Conservation (phyloP, 2,113 vertebrate species). For the Barnardius zonarius region DNA sequence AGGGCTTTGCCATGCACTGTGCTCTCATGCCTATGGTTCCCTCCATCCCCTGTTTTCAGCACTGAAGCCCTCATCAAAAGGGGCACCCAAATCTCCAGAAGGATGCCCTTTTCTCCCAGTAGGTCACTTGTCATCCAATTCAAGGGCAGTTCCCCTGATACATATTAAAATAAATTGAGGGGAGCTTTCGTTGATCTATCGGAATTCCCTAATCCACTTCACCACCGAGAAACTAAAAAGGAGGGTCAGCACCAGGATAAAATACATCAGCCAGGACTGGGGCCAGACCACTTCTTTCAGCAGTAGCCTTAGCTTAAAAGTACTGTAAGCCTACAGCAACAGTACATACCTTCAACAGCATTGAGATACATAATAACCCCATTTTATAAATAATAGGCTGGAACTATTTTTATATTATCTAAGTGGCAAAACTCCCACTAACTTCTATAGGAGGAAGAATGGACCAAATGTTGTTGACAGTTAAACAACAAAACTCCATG, state of each 20-base stretch:
- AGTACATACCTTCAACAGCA: not conserved
- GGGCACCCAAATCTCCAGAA: not conserved
- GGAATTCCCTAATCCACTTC: not conserved
- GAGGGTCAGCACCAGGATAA: not conserved
- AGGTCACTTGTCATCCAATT: not conserved
- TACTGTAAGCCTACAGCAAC: not conserved
- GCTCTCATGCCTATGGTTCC: fast-evolving
- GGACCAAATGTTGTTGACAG: not conserved
- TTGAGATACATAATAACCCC: not conserved
- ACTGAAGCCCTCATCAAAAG: not conserved
- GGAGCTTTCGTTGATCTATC: not conserved
- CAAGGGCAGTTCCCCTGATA: not conserved
- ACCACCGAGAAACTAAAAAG: not conserved
- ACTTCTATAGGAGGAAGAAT: not conserved
- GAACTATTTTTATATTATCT: not conserved
- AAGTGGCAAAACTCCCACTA: not conserved
- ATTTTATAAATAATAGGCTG: not conserved
- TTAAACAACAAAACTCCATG: not conserved
- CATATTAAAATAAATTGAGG: not conserved
- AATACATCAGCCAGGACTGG: not conserved
- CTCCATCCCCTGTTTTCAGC: not conserved
- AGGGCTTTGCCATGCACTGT: not conserved
- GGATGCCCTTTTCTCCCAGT: not conserved
- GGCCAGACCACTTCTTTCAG: not conserved
- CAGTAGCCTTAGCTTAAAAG: not conserved